Evolutionary conservation across 1,140 invertebrate species (phyloP).

Genomic region (Dreissena polymorpha): DNA sequence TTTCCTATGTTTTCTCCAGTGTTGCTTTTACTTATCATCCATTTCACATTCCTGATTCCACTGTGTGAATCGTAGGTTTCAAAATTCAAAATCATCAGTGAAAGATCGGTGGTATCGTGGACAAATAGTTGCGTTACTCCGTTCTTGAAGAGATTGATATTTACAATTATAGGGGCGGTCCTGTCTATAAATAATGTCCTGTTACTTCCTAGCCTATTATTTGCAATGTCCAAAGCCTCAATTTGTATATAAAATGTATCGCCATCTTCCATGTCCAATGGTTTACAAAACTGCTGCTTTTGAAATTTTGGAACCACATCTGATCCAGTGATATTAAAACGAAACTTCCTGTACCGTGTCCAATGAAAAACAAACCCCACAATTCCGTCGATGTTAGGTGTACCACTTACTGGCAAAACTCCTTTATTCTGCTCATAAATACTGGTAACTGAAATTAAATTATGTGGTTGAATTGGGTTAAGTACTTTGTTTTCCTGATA

Average conservation of each 20-base stretch:
- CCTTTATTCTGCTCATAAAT: conserved; percentile 61
- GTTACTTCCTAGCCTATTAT: conserved; percentile 40
- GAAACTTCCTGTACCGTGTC: background rate
- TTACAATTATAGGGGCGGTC: conserved; percentile 38
- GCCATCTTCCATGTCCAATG: conserved; percentile 44
- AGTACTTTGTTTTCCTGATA: conserved; percentile 43
- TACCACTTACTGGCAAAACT: conserved; percentile 53
- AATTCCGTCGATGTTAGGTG: conserved; percentile 61
- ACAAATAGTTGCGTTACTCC: conserved; percentile 52
- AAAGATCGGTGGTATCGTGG: conserved; percentile 61
- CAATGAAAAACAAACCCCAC: conserved; percentile 1
- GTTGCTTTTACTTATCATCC: conserved; percentile 38
- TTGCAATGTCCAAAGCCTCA: conserved; percentile 51
- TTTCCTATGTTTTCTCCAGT: too few species aligned
- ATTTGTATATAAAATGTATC: conserved; percentile 55
- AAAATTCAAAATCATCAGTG: conserved; percentile 62
- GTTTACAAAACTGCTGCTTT: conserved; percentile 11
- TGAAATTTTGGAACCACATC: conserved; percentile 31
- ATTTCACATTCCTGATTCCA: conserved; percentile 50
- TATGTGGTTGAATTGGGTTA: conserved; percentile 34
- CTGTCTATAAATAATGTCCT: conserved; percentile 55
- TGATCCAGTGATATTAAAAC: background rate
- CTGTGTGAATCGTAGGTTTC: conserved; percentile 62
- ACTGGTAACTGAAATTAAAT: background rate
- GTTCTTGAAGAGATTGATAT: conserved; percentile 49